Evolutionary conservation across 2,797 vertebrate species (phyloP).

Genomic region (Acestrorhynchus altus): DNA sequence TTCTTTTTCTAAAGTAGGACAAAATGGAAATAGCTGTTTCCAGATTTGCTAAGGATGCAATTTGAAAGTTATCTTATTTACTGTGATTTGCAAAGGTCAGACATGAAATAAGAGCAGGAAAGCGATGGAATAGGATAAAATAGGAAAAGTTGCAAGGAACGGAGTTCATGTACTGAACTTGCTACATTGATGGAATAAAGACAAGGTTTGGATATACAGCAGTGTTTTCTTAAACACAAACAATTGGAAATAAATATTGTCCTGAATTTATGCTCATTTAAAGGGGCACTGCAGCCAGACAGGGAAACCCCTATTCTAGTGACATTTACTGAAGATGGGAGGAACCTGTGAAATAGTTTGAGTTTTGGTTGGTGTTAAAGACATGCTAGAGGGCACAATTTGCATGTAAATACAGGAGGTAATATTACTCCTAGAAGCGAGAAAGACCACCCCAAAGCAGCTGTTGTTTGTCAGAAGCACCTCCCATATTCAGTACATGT

Average conservation of each 20-base stretch:
- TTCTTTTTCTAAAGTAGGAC: conserved; percentile 5
- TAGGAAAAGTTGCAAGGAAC: background rate
- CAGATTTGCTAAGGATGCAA: background rate
- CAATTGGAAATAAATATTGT: conserved; percentile 2
- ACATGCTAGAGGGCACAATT: too few species aligned
- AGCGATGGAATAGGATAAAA: background rate
- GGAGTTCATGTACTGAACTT: background rate
- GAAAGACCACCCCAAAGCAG: too few species aligned
- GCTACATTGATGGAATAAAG: background rate
- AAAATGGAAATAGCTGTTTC: background rate
- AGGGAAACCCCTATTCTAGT: too few species aligned
- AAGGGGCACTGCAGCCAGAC: too few species aligned
- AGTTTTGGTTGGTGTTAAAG: too few species aligned
- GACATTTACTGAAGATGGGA: too few species aligned
- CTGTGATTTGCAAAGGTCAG: background rate
- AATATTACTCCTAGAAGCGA: too few species aligned
- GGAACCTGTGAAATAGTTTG: too few species aligned
- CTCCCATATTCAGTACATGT: too few species aligned
- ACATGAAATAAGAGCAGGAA: background rate
- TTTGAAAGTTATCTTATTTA: conserved; percentile 14
- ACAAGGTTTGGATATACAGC: too few species aligned
- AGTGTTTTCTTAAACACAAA: conserved; percentile 7
- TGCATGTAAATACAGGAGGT: too few species aligned
- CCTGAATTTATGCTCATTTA: background rate
- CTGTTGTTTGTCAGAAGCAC: too few species aligned